phyloP scores from a whole-genome alignment of 2,797 vertebrate species.

The Crenuchus spilurus region DNA sequence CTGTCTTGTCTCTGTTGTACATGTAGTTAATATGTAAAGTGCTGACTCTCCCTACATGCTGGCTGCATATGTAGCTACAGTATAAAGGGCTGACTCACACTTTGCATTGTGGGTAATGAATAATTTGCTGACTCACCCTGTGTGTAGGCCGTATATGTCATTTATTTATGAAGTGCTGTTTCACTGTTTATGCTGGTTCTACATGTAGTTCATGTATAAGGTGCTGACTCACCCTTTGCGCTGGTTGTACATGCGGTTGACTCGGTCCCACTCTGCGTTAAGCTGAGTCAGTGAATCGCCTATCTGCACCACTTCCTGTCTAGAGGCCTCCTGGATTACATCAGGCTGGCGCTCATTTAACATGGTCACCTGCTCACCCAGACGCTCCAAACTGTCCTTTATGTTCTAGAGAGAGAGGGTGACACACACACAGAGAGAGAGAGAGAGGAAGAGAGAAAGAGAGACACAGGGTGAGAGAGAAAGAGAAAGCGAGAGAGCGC shows the following conservation, averaged over 20 bases:
- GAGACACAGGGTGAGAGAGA: no score
- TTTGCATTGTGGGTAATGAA: neutral
- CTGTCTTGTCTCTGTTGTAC: no score
- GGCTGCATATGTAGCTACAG: neutral
- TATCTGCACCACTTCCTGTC: constrained; percentile 86
- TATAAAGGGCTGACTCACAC: neutral
- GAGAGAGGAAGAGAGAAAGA: neutral
- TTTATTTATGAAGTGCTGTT: neutral
- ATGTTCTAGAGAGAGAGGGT: constrained; percentile 76
- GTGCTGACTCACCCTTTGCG: constrained; percentile 84
- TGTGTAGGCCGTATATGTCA: neutral
- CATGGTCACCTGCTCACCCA: constrained; percentile 84
- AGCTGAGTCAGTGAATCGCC: constrained; percentile 86
- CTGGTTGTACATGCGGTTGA: constrained; percentile 90
- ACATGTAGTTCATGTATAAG: neutral
- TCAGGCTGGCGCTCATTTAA: constrained; percentile 92
- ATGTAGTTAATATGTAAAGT: neutral
- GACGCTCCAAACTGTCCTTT: constrained; percentile 86
- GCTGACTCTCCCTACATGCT: neutral
- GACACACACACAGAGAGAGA: constrained; percentile 49
- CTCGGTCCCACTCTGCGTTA: constrained; percentile 91
- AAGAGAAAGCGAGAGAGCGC: neutral
- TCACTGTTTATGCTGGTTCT: neutral
- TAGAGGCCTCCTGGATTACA: constrained; percentile 83
- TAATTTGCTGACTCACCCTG: neutral